A percentile compares a stretch with the other conserved stretches of the same genome.
Conservation (phyloP, 2,113 vertebrate genomes). For the Calidris pygmaea region DNA sequence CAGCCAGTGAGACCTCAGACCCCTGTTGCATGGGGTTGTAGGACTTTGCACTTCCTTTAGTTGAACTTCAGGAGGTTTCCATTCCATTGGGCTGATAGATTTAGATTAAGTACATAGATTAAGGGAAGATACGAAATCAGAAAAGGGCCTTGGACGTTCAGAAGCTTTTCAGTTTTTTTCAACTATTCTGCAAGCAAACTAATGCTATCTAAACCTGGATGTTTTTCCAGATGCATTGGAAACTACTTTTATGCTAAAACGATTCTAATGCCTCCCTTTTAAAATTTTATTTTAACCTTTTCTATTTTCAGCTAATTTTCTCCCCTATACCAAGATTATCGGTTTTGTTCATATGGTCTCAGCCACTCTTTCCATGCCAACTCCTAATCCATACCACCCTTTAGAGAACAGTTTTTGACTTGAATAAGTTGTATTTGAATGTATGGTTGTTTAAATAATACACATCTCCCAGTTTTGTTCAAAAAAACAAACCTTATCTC, state of each 20-base stretch:
- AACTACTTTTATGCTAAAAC: not conserved
- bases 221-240: not conserved
- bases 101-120: not conserved
- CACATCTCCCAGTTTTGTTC: not conserved
- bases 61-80: not conserved
- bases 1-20: not conserved
- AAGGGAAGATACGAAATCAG: not conserved
- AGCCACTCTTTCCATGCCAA: not conserved
- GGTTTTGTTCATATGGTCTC: not conserved
- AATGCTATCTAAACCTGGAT: not conserved
- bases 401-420: not conserved
- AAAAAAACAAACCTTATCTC: not conserved
- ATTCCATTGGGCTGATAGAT: not conserved
- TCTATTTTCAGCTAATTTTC: not conserved
- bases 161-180: not conserved
- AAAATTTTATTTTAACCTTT: not conserved
- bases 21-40: not conserved
- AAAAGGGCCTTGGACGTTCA: not conserved
- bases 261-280: not conserved
- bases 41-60: not conserved
- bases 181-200: not conserved
- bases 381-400: not conserved
- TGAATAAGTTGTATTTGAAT: not conserved
- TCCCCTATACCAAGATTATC: not conserved
- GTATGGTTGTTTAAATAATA: slow-evolving; percentile 9